A percentile compares a stretch with the other conserved stretches of the same genome.
These are phyloP conservation scores for Carcinoscorpius rotundicauda DNA, from an alignment of 1,140 invertebrate species.

Conservation along the genomic window DNA sequence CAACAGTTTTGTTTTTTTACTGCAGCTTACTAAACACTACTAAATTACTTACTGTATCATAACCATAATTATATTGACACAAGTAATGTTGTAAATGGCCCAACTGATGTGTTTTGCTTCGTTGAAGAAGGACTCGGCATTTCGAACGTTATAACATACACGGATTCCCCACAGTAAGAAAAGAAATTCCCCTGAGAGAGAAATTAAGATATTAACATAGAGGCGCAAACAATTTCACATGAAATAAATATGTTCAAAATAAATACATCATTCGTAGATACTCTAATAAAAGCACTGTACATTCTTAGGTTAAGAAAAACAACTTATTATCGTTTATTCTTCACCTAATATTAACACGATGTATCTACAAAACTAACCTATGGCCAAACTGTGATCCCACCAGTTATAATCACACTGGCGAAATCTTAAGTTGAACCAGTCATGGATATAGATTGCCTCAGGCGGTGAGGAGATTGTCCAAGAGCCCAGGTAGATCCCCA, in stretches of 20 bases:
- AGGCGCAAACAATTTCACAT: background rate
- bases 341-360: too few relatives aligned
- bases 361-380: constrained; percentile 43
- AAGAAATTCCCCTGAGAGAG: constrained; percentile 59
- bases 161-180: constrained; percentile 81
- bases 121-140: constrained; percentile 82
- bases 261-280: background rate
- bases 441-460: constrained; percentile 54
- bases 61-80: constrained; percentile 79
- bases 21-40: background rate
- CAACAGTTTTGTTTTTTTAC: background rate
- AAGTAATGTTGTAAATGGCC: constrained; percentile 85
- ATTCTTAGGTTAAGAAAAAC: background rate
- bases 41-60: constrained; percentile 70
- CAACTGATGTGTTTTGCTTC: constrained; percentile 83
- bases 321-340: background rate
- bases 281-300: background rate
- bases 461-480: constrained; percentile 78
- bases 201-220: background rate
- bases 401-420: constrained; percentile 81
- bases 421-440: constrained; percentile 60
- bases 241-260: background rate
- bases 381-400: constrained; percentile 82
- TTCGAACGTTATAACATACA: constrained; percentile 75
- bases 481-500: constrained; percentile 72